Evolutionary conservation across 2,113 vertebrate genomes (phyloP), one percentile per base, ranked within the genome.

Genomic region (Amblyopsis rosae): DNA sequence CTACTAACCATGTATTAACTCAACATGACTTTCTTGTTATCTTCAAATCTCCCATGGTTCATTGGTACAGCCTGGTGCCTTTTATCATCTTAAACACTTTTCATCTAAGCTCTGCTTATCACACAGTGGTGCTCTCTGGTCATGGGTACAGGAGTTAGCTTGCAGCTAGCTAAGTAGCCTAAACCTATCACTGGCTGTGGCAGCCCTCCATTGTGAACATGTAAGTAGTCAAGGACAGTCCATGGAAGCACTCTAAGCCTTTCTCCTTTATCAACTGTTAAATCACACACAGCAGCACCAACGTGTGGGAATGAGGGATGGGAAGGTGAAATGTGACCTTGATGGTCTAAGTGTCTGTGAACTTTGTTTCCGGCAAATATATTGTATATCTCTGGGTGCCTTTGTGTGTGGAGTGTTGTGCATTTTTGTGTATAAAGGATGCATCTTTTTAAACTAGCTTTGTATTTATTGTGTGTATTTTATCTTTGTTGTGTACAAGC

Each of bases 221-320:
- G 76, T 58, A 55, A 66, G 71, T 73, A 83, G 86, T 86, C 81
- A 86, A 82, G 77, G 83, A 81, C 82, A 87, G 81, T 82, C 76
- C 71, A 79, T 61, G 54, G 59, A 59, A 79, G 58, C 0, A 73
- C 82, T 86, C 61, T 59, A 77, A 82, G 89, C 84, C 81, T 57
- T 51, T 76, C 69, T 50, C 13, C 57, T 74, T 86, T 87, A 79
- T 87, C 83, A 78, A 71, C 70, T 53, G 64, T 65, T 78, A 81
- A 79, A 72, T 80, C 35, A 8, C 61, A 49, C 17, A 67, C 73
- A 53, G 71, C 72, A 77, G 71, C 72, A 77, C 49, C 69, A 65
- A 68, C 74, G 66, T 72, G 75, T 55, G 61, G 46, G 56, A 72
- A 59, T 5, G 12, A 53, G 12, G 54, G 49, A 41, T 41, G 35